Evolutionary conservation across 2,888 invertebrate genomes (phyloP).

Genomic region (Tenthredo livida): DNA sequence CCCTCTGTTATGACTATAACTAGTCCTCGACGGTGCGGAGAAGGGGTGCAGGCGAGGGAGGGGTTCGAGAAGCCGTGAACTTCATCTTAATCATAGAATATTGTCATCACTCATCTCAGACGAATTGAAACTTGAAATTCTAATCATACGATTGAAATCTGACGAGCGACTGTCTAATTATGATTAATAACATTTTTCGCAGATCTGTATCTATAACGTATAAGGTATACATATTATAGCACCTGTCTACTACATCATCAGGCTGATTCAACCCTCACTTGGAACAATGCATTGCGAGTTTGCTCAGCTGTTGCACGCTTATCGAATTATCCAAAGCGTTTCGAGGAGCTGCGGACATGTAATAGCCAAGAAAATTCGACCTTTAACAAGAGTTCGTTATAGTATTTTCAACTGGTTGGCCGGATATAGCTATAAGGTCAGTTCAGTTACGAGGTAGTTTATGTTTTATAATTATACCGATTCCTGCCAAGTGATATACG

Average conservation of each 20-base stretch:
- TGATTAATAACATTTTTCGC: not conserved
- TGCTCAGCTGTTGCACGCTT: not conserved
- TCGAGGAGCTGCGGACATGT: no score
- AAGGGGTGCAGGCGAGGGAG: not conserved
- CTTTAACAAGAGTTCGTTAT: no score
- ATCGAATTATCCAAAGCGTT: not conserved
- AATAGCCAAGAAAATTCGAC: no score
- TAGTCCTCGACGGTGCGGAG: not conserved
- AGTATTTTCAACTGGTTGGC: no score
- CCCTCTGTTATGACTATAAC: conserved; percentile 18
- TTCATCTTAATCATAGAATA: conserved; percentile 22
- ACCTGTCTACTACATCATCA: no score
- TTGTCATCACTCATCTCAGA: conserved; percentile 25
- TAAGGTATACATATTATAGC: no score
- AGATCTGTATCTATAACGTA: not conserved
- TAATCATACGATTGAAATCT: not conserved
- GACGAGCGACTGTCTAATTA: not conserved
- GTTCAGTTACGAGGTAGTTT: no score
- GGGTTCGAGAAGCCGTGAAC: conserved; percentile 10
- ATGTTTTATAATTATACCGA: no score
- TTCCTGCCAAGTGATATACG: no score
- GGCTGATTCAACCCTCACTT: no score
- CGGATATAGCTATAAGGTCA: no score
- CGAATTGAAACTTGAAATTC: not conserved
- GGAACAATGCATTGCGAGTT: not conserved